Evolutionary conservation across 1,140 invertebrate species (phyloP).

Genomic region (Macrobrachium rosenbergii): DNA sequence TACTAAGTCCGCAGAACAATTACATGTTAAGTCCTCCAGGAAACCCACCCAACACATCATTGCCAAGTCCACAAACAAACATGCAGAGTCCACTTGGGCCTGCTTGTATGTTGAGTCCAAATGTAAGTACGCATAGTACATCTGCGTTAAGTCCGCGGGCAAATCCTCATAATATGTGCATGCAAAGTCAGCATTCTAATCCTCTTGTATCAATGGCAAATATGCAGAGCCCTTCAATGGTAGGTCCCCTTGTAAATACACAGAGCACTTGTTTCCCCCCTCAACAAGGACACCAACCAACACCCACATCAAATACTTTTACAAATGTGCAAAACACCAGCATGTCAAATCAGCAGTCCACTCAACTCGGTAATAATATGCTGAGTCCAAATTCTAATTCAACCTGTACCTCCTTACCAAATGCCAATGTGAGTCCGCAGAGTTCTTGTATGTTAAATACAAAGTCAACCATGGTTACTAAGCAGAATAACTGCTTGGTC

Average conservation of each 20-base stretch:
- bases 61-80: slow-evolving; percentile 42
- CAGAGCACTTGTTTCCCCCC: neutral
- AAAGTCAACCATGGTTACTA: slow-evolving; percentile 10
- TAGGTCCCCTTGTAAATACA: neutral
- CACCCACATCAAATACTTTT: too few species aligned
- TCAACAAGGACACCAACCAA: too few species aligned
- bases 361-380: too few species aligned
- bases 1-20: slow-evolving; percentile 18
- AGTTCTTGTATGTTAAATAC: slow-evolving; percentile 10
- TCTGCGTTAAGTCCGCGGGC: slow-evolving; percentile 40
- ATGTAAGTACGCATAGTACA: slow-evolving; percentile 43
- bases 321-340: too few species aligned
- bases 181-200: slow-evolving; percentile 43
- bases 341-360: too few species aligned
- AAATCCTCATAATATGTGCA: slow-evolving; percentile 40
- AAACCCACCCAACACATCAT: slow-evolving; percentile 27
- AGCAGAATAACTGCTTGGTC: neutral
- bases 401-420: slow-evolving; percentile 5
- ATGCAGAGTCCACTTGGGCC: neutral
- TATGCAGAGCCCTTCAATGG: slow-evolving; percentile 12
- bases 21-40: slow-evolving; percentile 39
- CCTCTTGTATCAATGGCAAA: slow-evolving; percentile 1
- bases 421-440: slow-evolving; percentile 4
- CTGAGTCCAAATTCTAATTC: too few species aligned
- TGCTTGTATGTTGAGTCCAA: slow-evolving; percentile 2